Conservation (phyloP, 2,797 vertebrate genomes). For the Lithobates sylvaticus region DNA sequence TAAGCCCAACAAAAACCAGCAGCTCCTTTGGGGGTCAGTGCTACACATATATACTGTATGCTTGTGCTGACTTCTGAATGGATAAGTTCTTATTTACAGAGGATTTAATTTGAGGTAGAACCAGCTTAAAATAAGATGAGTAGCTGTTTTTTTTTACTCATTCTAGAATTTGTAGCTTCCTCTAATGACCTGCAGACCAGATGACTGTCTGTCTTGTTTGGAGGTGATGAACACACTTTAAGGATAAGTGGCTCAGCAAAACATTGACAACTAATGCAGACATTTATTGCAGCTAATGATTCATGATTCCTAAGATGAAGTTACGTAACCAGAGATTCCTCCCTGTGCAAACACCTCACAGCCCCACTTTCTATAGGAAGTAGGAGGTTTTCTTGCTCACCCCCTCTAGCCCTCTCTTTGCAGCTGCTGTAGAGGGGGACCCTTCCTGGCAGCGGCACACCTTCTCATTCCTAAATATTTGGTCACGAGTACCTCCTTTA, state of each 20-base stretch:
- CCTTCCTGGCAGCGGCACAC: conserved; percentile 22
- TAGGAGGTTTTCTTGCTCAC: conserved; percentile 27
- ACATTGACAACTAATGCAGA: not conserved
- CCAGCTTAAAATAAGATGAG: too few relatives aligned
- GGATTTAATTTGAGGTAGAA: too few relatives aligned
- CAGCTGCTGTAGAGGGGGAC: not conserved
- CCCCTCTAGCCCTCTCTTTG: too few relatives aligned
- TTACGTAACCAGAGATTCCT: conserved; percentile 12
- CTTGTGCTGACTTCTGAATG: too few relatives aligned
- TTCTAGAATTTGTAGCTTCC: too few relatives aligned
- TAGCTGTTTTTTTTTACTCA: too few relatives aligned
- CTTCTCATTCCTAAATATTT: conserved; percentile 17
- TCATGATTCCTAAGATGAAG: conserved; percentile 21
- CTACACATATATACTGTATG: too few relatives aligned
- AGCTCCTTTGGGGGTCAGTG: too few relatives aligned
- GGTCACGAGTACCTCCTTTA: conserved; percentile 17
- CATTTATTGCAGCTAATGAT: conserved; percentile 11
- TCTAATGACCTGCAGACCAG: not conserved
- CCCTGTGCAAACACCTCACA: conserved; percentile 33
- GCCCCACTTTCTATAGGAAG: conserved; percentile 48
- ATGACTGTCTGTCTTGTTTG: not conserved
- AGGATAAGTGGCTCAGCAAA: not conserved
- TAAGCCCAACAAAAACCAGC: too few relatives aligned
- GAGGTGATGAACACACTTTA: not conserved
- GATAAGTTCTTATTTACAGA: too few relatives aligned